These are phyloP conservation scores for Panzeria rudis DNA, from an alignment of 2,888 invertebrate species.

Conservation along the genomic window DNA sequence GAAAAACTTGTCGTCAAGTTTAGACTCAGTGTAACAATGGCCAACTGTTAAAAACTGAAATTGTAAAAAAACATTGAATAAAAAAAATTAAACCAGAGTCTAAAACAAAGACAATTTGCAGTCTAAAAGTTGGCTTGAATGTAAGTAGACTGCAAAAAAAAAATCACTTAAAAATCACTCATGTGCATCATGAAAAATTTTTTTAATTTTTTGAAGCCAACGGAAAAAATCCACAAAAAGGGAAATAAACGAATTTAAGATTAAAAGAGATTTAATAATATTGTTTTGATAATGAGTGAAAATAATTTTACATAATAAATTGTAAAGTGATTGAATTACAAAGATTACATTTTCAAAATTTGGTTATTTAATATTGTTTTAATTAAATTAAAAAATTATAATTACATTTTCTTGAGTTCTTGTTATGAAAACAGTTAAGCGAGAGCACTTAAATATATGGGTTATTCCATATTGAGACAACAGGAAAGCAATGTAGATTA, in stretches of 20 bases:
- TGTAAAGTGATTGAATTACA: constrained; percentile 19
- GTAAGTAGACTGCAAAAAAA: constrained; percentile 50
- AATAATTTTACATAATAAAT: constrained; percentile 23
- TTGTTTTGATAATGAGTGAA: constrained; percentile 4
- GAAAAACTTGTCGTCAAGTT: constrained; percentile 28
- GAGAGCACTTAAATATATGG: too few species aligned
- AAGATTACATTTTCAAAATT: background rate
- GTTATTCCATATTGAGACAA: background rate
- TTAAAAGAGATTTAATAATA: constrained; percentile 30
- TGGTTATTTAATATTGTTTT: constrained; percentile 4
- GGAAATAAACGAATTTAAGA: constrained; percentile 30
- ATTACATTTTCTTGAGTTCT: background rate
- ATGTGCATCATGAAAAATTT: constrained; percentile 55
- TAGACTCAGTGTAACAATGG: constrained; percentile 26
- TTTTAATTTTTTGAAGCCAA: background rate
- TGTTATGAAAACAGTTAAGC: background rate
- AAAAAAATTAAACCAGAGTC: background rate
- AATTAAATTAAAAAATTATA: background rate
- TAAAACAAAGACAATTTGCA: constrained; percentile 36
- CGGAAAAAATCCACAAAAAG: background rate
- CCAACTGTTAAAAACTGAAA: constrained; percentile 30
- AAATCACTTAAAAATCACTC: constrained; percentile 49
- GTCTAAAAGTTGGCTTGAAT: constrained; percentile 18
- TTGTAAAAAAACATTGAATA: background rate
- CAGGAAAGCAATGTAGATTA: too few species aligned